Evolutionary conservation across 2,797 vertebrate species (phyloP).

Genomic region (Enteromius paludinosus): DNA sequence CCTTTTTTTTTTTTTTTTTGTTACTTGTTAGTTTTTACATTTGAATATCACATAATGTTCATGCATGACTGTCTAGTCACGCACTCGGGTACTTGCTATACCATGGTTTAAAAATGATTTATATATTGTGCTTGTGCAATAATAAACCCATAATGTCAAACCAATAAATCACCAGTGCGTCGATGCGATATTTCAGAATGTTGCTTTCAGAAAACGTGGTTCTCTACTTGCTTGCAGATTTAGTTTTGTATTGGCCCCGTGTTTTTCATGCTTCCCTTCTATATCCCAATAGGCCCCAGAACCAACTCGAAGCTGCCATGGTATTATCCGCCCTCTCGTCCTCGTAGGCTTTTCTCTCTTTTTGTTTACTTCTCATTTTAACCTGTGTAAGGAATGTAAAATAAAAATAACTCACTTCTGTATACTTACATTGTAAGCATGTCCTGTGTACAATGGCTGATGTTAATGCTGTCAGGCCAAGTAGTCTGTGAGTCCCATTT

Average conservation of each 20-base stretch:
- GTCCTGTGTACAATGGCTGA: conserved; percentile 94
- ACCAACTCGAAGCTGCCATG: conserved; percentile 86
- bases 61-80: conserved; percentile 34
- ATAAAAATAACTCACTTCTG: conserved; percentile 85
- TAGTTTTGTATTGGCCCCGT: conserved; percentile 54
- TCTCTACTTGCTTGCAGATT: conserved; percentile 62
- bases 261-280: conserved; percentile 69
- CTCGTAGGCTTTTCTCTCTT: conserved; percentile 75
- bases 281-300: conserved; percentile 85
- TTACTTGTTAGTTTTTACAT: conserved; percentile 29
- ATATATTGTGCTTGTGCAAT: conserved; percentile 46
- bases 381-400: conserved; percentile 92
- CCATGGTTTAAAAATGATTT: conserved; percentile 44
- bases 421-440: conserved; percentile 97
- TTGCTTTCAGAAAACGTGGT: conserved; percentile 21
- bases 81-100: conserved; percentile 43
- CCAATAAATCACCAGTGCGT: conserved; percentile 44
- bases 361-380: conserved; percentile 73
- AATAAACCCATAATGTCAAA: conserved; percentile 45
- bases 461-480: conserved; percentile 89
- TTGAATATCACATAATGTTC: conserved; percentile 40
- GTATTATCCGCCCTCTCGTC: conserved; percentile 82
- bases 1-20: conserved; percentile 57
- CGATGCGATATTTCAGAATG: conserved; percentile 56
- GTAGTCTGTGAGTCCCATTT: conserved; percentile 84